phyloP scores from a whole-genome alignment of 2,113 vertebrate species.

The Halichoeres trimaculatus region DNA sequence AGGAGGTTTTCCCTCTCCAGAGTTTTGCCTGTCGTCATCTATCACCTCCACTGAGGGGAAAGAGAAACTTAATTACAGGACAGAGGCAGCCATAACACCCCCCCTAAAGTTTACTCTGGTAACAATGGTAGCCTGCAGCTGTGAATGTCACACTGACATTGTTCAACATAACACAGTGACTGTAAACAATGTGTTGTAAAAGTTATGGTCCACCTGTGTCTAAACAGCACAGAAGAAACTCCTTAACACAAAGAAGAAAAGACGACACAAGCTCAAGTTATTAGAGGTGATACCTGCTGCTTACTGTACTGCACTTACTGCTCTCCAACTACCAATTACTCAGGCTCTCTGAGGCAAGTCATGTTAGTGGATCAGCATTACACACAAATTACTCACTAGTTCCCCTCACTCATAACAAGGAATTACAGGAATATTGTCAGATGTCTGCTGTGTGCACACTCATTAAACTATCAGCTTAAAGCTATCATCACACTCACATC shows the following conservation, averaged over 20 bases:
- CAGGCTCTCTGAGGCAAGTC: slow-evolving; percentile 14
- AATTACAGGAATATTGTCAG: slow-evolving; percentile 53
- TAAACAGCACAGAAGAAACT: not conserved
- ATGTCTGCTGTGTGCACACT: slow-evolving; percentile 23
- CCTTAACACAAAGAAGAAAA: slow-evolving; percentile 10
- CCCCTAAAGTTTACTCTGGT: slow-evolving; percentile 36
- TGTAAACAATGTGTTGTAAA: slow-evolving; percentile 36
- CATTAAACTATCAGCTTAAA: slow-evolving; percentile 32
- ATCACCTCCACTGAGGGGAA: slow-evolving; percentile 52
- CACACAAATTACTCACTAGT: slow-evolving; percentile 45
- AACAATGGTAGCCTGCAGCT: slow-evolving; percentile 33
- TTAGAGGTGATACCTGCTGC: slow-evolving; percentile 21
- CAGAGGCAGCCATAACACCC: slow-evolving; percentile 37
- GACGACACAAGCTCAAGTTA: not conserved
- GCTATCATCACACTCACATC: slow-evolving; percentile 51
- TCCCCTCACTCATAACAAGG: slow-evolving; percentile 38
- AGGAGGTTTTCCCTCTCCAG: slow-evolving; percentile 50
- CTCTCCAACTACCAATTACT: slow-evolving; percentile 27
- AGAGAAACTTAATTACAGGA: slow-evolving; percentile 72
- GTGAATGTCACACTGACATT: slow-evolving; percentile 41
- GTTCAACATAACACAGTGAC: slow-evolving; percentile 28
- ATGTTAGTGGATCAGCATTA: slow-evolving; percentile 26
- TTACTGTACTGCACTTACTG: slow-evolving; percentile 16
- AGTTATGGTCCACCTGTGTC: slow-evolving; percentile 29
- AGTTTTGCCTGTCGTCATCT: slow-evolving; percentile 46